Conservation (phyloP, 2,113 vertebrate species). For the Lampris incognitus region DNA sequence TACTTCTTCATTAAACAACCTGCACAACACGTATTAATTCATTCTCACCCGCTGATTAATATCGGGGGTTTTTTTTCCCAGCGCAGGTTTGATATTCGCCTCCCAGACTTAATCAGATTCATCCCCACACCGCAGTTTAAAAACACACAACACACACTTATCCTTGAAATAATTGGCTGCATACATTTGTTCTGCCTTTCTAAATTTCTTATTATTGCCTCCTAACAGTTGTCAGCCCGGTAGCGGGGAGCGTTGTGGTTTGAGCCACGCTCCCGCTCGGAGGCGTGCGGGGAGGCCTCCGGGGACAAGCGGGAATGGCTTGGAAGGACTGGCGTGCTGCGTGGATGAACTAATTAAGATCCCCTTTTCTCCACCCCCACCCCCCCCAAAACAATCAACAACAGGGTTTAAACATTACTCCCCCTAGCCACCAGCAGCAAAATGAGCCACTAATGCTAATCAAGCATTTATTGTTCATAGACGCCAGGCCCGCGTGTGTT, state of each 20-base stretch:
- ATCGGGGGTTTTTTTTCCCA: conserved; percentile 42
- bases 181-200: conserved; percentile 74
- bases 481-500: conserved; percentile 29
- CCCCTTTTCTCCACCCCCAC: conserved; percentile 62
- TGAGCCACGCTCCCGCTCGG: conserved; percentile 48
- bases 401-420: conserved; percentile 57
- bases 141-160: conserved; percentile 55
- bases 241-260: conserved; percentile 36
- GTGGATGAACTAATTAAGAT: conserved; percentile 75
- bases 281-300: conserved; percentile 32
- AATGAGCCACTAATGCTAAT: conserved; percentile 43
- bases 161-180: conserved; percentile 73
- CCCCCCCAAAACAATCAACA: conserved; percentile 65
- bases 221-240: conserved; percentile 43
- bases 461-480: conserved; percentile 59
- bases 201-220: conserved; percentile 76
- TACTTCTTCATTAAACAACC: conserved; percentile 66
- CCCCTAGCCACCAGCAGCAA: conserved; percentile 45
- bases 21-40: conserved; percentile 59
- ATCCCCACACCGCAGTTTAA: conserved; percentile 68
- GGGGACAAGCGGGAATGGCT: conserved; percentile 29
- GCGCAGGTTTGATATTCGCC: conserved; percentile 71
- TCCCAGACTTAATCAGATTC: conserved; percentile 76
- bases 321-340: conserved; percentile 36
- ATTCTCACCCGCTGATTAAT: conserved; percentile 64